These are phyloP conservation scores for Lordiphosa fenestrarum DNA, from an alignment of 2,888 invertebrate genomes.

Conservation along the genomic window DNA sequence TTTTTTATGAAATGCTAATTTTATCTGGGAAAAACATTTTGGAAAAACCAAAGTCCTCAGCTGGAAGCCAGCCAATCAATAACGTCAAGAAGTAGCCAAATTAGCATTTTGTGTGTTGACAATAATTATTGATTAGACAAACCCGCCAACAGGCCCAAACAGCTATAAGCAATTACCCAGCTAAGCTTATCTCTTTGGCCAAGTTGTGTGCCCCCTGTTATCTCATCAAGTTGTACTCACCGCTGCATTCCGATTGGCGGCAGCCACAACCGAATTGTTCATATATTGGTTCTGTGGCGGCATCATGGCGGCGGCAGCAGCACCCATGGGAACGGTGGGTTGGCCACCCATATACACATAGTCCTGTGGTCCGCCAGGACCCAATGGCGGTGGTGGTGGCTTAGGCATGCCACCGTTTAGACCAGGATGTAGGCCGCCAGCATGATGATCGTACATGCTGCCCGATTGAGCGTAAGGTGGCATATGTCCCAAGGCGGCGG, in stretches of 20 bases:
- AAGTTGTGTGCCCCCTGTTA: background rate
- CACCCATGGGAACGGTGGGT: constrained; percentile 73
- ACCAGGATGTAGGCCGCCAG: constrained; percentile 71
- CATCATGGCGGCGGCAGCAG: constrained; percentile 56
- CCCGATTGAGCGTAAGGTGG: constrained; percentile 77
- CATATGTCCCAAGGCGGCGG: constrained; percentile 77
- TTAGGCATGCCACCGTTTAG: constrained; percentile 76
- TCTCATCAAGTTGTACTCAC: constrained; percentile 66
- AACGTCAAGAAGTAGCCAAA: constrained; percentile 1
- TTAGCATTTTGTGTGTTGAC: constrained; percentile 1
- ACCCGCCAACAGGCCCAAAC: background rate
- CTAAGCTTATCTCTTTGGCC: constrained; percentile 6
- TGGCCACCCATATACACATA: constrained; percentile 79
- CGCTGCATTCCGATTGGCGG: constrained; percentile 79
- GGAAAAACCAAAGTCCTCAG: background rate
- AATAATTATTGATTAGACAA: constrained; percentile 10
- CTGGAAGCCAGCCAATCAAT: background rate
- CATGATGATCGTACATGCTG: constrained; percentile 80
- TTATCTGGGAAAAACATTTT: no score
- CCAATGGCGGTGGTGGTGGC: constrained; percentile 52
- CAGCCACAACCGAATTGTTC: constrained; percentile 78
- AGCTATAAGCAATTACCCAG: constrained; percentile 5
- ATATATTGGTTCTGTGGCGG: constrained; percentile 80
- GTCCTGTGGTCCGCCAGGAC: constrained; percentile 75
- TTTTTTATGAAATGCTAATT: no score